Evolutionary conservation across 2,888 invertebrate genomes (phyloP).

Genomic region (Cheilosia variabilis): DNA sequence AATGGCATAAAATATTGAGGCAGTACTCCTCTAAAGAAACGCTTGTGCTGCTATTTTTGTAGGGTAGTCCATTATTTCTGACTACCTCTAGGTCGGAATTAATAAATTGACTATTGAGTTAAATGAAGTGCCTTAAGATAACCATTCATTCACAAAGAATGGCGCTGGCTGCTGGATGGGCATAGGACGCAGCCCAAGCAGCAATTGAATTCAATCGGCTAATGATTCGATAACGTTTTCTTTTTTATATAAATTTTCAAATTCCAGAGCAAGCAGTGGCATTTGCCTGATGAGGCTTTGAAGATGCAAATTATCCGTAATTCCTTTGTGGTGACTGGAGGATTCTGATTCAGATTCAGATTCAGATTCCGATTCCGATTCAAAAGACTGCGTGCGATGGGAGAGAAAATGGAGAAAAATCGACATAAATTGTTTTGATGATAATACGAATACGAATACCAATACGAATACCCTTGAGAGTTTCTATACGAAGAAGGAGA

Average conservation of each 20-base stretch:
- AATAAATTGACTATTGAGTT: conserved; percentile 43
- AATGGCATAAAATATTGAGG: background rate
- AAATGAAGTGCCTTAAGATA: conserved; percentile 7
- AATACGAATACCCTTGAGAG: background rate
- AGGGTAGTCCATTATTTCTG: background rate
- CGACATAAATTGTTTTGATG: conserved; percentile 6
- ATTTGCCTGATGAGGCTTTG: background rate
- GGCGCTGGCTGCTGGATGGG: too few relatives aligned
- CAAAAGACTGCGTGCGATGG: background rate
- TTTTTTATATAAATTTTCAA: background rate
- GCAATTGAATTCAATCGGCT: conserved; percentile 41
- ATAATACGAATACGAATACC: background rate
- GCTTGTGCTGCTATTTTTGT: background rate
- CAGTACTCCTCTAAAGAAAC: too few relatives aligned
- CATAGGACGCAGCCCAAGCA: too few relatives aligned
- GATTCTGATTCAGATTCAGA: background rate
- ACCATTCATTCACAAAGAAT: too few relatives aligned
- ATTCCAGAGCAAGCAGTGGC: background rate
- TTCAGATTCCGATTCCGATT: background rate
- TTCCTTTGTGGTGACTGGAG: conserved; percentile 15
- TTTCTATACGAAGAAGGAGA: background rate
- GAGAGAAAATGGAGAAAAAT: background rate
- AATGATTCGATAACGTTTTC: conserved; percentile 31
- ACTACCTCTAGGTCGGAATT: conserved; percentile 14
- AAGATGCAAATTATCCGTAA: conserved; percentile 35